These are phyloP conservation scores for Toxonevra muliebris DNA, from an alignment of 2,888 invertebrate genomes.

Conservation along the genomic window DNA sequence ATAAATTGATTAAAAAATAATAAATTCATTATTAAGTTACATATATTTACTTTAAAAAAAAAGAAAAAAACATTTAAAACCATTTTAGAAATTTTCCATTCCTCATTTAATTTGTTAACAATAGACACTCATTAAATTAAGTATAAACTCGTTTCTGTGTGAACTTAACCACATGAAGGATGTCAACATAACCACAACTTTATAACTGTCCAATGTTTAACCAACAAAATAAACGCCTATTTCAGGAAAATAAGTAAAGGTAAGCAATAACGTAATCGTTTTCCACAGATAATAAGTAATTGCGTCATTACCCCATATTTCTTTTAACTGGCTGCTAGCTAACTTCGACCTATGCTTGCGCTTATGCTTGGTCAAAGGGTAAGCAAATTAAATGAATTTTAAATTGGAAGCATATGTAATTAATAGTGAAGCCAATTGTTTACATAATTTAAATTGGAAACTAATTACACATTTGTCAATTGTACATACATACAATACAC, in stretches of 20 bases:
- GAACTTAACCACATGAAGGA: constrained; percentile 33
- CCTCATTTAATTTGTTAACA: background rate
- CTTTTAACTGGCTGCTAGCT: constrained; percentile 27
- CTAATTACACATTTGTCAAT: constrained; percentile 54
- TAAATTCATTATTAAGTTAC: background rate
- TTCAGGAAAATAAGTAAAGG: constrained; percentile 16
- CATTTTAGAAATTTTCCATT: background rate
- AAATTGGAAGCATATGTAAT: constrained; percentile 45
- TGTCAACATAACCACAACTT: background rate
- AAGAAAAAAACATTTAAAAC: background rate
- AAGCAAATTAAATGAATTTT: constrained; percentile 41
- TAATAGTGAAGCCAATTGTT: constrained; percentile 50
- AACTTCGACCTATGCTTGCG: constrained; percentile 8
- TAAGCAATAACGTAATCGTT: background rate
- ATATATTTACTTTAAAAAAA: background rate
- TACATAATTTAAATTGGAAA: constrained; percentile 53
- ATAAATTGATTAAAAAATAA: no score
- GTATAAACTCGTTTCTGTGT: constrained; percentile 53
- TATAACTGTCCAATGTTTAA: constrained; percentile 54
- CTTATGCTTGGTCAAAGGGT: constrained; percentile 35
- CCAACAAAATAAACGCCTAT: constrained; percentile 57
- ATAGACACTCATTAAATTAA: constrained; percentile 34
- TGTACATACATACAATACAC: constrained; percentile 26
- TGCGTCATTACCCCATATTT: constrained; percentile 52
- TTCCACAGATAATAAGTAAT: constrained; percentile 39